Evolutionary conservation across 2,888 invertebrate species (phyloP).

Genomic region (Tyria jacobaeae): DNA sequence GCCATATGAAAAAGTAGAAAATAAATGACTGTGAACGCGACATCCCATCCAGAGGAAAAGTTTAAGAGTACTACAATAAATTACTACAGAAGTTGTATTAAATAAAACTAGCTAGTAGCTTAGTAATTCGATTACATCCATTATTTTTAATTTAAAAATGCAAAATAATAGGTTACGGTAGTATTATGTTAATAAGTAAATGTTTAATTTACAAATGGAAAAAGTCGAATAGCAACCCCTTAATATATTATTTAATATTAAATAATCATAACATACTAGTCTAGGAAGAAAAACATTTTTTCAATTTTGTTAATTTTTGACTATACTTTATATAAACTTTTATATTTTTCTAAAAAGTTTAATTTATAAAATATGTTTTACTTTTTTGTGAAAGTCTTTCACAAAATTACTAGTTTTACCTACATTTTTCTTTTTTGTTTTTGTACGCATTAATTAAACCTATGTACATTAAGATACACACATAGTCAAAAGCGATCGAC

Average conservation of each 20-base stretch:
- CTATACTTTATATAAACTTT: too few relatives aligned
- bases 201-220: not conserved
- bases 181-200: not conserved
- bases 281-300: too few relatives aligned
- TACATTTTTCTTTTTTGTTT: not conserved
- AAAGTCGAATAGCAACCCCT: not conserved
- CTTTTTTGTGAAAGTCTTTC: too few relatives aligned
- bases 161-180: not conserved
- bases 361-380: too few relatives aligned
- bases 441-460: too few relatives aligned
- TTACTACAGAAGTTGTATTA: slow-evolving; percentile 40
- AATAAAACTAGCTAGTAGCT: slow-evolving; percentile 21
- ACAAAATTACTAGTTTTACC: too few relatives aligned
- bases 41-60: not conserved
- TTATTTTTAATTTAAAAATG: slow-evolving; percentile 2
- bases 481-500: not conserved
- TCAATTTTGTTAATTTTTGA: too few relatives aligned
- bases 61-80: slow-evolving; percentile 48
- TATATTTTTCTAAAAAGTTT: too few relatives aligned
- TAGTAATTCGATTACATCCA: slow-evolving; percentile 5
- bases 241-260: not conserved
- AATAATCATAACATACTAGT: not conserved
- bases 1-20: not conserved
- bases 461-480: not conserved
- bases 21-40: not conserved